Evolutionary conservation across 1,140 invertebrate genomes (phyloP).

Genomic region (Meteorus sp.): DNA sequence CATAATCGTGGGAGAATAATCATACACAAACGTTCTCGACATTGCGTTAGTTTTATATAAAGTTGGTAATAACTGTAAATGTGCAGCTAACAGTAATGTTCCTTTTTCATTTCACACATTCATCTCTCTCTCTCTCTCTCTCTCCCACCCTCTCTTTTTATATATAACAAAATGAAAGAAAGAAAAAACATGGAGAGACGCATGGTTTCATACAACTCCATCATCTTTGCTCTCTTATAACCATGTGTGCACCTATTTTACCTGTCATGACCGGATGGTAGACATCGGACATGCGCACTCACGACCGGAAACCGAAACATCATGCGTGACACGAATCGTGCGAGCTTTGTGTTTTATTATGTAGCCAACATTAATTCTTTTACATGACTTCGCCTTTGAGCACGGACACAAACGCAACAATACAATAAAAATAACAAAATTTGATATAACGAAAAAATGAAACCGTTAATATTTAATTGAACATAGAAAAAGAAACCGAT

Average conservation of each 20-base stretch:
- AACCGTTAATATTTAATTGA: background rate
- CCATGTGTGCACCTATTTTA: background rate
- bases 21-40: background rate
- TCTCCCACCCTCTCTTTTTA: background rate
- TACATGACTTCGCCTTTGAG: background rate
- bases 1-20: slow-evolving; percentile 5
- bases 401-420: background rate
- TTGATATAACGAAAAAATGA: background rate
- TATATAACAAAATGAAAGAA: too few species aligned
- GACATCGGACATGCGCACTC: slow-evolving; percentile 33
- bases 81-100: slow-evolving; percentile 10
- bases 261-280: slow-evolving; percentile 25
- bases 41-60: too few species aligned
- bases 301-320: slow-evolving; percentile 36
- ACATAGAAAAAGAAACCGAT: too few species aligned
- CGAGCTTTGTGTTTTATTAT: slow-evolving; percentile 10
- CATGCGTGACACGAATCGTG: slow-evolving; percentile 33
- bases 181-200: too few species aligned
- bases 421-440: background rate
- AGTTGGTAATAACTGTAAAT: slow-evolving; percentile 5
- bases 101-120: background rate
- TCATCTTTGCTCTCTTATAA: background rate
- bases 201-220: background rate
- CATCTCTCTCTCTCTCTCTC: background rate
- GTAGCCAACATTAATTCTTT: background rate